These are phyloP conservation scores for Leucopternis melanops DNA, from an alignment of 2,113 vertebrate genomes.

Conservation along the genomic window DNA sequence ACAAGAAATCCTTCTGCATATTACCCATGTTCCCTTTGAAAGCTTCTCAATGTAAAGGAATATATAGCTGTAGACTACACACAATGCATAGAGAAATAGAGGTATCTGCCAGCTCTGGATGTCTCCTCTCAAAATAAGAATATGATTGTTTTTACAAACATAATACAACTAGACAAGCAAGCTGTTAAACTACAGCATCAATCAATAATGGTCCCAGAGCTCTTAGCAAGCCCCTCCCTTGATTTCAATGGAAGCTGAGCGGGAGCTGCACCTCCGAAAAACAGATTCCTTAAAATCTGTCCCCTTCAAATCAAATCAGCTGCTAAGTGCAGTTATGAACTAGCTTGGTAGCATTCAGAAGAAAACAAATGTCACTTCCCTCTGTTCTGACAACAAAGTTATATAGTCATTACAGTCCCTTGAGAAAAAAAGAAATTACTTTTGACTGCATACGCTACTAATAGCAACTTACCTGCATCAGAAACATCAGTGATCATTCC, in stretches of 20 bases:
- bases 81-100: not conserved
- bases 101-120: not conserved
- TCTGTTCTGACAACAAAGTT: not conserved
- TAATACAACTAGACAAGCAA: not conserved
- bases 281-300: not conserved
- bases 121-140: not conserved
- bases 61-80: not conserved
- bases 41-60: not conserved
- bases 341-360: not conserved
- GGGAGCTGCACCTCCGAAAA: not conserved
- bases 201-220: not conserved
- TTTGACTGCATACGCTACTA: not conserved
- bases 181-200: not conserved
- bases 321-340: not conserved
- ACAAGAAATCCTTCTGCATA: not conserved
- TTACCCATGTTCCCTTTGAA: not conserved
- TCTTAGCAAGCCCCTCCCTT: not conserved
- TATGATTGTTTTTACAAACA: not conserved
- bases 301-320: not conserved
- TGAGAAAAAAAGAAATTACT: not conserved
- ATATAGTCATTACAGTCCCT: not conserved
- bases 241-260: not conserved
- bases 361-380: not conserved
- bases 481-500: not conserved
- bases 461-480: not conserved